A percentile compares a stretch with the other conserved stretches of the same genome.
Evolutionary conservation across 1,140 invertebrate species (phyloP).

Genomic region (Drosophila parabipectinata): DNA sequence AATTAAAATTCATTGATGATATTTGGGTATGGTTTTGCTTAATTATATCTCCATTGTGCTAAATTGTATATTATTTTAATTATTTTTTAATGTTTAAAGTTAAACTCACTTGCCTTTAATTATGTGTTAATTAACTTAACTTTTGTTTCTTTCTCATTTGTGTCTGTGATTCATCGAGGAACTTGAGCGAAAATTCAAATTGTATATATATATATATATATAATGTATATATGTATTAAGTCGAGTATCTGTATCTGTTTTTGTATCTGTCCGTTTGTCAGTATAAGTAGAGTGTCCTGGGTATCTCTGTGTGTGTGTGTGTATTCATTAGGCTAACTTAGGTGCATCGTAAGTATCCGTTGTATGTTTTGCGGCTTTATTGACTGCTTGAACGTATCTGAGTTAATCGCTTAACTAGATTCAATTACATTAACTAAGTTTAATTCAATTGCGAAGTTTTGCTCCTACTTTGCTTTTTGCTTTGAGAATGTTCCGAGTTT

Average conservation of each 20-base stretch:
- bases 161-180: constrained; percentile 70
- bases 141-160: constrained; percentile 47
- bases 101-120: constrained; percentile 73
- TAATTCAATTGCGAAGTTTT: constrained; percentile 78
- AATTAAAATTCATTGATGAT: constrained; percentile 78
- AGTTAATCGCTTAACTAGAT: constrained; percentile 55
- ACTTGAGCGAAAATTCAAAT: constrained; percentile 76
- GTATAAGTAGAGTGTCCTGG: background rate
- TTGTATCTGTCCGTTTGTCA: background rate
- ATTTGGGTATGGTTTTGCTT: constrained; percentile 59
- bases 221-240: background rate
- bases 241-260: constrained; percentile 12
- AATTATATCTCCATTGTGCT: constrained; percentile 67
- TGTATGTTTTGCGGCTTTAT: constrained; percentile 63
- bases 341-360: constrained; percentile 59
- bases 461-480: constrained; percentile 80
- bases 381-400: constrained; percentile 68
- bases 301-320: constrained; percentile 23
- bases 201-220: constrained; percentile 20
- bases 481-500: constrained; percentile 49
- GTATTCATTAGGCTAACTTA: constrained; percentile 59
- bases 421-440: constrained; percentile 73
- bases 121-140: constrained; percentile 58
- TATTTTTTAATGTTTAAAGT: constrained; percentile 55
- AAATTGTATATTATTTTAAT: constrained; percentile 46